A percentile compares a stretch with the other conserved stretches of the same genome.
These are phyloP conservation scores for Lutraria rhynchaena DNA, from an alignment of 1,140 invertebrate species.

Conservation along the genomic window DNA sequence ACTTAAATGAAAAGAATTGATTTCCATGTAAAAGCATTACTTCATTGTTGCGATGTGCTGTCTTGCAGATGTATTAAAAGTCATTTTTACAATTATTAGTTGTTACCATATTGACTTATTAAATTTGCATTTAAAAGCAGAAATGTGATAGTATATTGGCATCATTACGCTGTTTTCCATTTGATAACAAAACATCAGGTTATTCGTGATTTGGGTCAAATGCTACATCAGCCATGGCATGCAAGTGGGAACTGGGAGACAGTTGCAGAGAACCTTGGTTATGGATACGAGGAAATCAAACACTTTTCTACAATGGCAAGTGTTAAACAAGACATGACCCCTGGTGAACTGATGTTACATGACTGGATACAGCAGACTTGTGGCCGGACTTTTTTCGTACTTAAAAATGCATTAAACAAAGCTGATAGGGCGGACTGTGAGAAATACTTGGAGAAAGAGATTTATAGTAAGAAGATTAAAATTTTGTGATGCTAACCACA, in stretches of 20 bases:
- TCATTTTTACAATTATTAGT: not conserved
- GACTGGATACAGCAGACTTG: constrained; percentile 12
- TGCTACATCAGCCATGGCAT: constrained; percentile 17
- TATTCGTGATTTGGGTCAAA: constrained; percentile 20
- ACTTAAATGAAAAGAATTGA: no score
- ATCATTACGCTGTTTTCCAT: not conserved
- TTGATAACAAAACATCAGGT: constrained; percentile 11
- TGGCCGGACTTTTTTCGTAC: constrained; percentile 39
- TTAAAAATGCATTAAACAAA: constrained; percentile 19
- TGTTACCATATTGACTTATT: not conserved
- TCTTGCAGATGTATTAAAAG: not conserved
- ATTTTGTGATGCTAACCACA: no score
- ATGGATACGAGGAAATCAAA: constrained; percentile 26
- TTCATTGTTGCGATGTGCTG: not conserved
- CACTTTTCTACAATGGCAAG: constrained; percentile 20
- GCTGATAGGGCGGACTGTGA: constrained; percentile 35
- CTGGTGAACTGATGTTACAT: constrained; percentile 32
- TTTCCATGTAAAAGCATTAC: no score
- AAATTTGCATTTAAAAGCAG: not conserved
- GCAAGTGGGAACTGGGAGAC: constrained; percentile 50
- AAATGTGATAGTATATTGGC: not conserved
- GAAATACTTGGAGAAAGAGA: constrained; percentile 38
- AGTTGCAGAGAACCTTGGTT: constrained; percentile 47
- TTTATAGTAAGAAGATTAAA: constrained; percentile 52
- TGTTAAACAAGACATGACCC: constrained; percentile 11